A percentile compares a stretch with the other conserved stretches of the same genome.
Conservation (phyloP, 2,113 vertebrate genomes). For the Dipodomys stephensi region DNA sequence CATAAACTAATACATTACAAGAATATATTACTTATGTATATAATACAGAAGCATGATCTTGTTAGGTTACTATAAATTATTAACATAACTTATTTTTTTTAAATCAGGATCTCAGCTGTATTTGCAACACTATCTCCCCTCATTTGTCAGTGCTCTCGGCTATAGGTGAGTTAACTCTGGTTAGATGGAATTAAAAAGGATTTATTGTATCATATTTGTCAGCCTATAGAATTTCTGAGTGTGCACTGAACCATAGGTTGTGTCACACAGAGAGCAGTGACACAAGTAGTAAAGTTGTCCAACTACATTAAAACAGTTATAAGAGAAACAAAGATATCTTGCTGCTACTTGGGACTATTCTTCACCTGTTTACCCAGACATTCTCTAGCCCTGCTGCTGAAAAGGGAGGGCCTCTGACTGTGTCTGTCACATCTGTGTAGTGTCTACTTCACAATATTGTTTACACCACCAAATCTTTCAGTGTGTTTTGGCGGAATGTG, state of each 20-base stretch:
- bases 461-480: neutral
- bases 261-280: neutral
- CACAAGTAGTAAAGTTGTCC: neutral
- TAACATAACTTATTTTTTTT: neutral
- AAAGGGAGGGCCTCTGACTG: neutral
- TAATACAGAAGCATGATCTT: neutral
- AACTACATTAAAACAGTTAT: neutral
- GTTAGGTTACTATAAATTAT: neutral
- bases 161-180: neutral
- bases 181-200: neutral
- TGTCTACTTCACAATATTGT: neutral
- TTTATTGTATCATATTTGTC: neutral
- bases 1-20: neutral
- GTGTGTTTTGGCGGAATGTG: neutral
- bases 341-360: neutral
- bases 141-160: neutral
- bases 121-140: neutral
- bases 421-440: neutral
- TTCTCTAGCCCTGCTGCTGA: neutral
- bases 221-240: neutral
- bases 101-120: neutral
- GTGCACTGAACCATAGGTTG: neutral
- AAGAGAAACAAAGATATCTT: neutral
- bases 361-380: neutral
- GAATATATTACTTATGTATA: neutral